Evolutionary conservation across 2,888 invertebrate species (phyloP).

Genomic region (Melieria crassipennis): DNA sequence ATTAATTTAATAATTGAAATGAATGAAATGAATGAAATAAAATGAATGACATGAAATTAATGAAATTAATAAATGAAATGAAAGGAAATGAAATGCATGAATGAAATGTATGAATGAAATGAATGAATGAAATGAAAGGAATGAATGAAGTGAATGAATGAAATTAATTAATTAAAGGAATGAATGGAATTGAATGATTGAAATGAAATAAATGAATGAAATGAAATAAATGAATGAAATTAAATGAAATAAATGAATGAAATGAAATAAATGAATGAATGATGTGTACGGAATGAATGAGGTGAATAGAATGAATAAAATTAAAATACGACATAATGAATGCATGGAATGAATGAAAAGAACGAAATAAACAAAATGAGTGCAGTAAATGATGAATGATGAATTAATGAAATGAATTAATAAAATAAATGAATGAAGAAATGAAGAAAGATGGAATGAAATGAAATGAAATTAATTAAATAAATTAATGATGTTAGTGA

Average conservation of each 20-base stretch:
- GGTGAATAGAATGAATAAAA: slow-evolving; percentile 9
- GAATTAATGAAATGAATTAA: slow-evolving; percentile 9
- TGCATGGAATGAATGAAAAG: background rate
- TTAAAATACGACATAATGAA: too few relatives aligned
- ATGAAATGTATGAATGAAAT: background rate
- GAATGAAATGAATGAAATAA: background rate
- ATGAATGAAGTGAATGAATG: too few relatives aligned
- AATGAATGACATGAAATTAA: background rate
- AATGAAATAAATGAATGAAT: slow-evolving; percentile 40
- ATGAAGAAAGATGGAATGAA: too few relatives aligned
- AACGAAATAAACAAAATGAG: background rate
- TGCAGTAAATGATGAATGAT: too few relatives aligned
- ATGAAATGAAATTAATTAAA: slow-evolving; percentile 14
- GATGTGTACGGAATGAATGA: slow-evolving; percentile 15
- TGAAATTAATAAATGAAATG: background rate
- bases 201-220: slow-evolving; percentile 53
- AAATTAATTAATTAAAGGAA: too few relatives aligned
- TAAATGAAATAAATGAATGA: slow-evolving; percentile 37
- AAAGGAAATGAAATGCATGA: background rate
- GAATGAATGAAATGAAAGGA: background rate
- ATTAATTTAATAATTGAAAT: too few relatives aligned
- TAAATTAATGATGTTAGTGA: slow-evolving; percentile 10
- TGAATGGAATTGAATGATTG: slow-evolving; percentile 6
- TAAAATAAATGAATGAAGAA: too few relatives aligned
- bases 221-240: too few relatives aligned